Base-by-base conservation (phyloP, 2,888 invertebrate species). In the Endotricha flammealis region DNA sequence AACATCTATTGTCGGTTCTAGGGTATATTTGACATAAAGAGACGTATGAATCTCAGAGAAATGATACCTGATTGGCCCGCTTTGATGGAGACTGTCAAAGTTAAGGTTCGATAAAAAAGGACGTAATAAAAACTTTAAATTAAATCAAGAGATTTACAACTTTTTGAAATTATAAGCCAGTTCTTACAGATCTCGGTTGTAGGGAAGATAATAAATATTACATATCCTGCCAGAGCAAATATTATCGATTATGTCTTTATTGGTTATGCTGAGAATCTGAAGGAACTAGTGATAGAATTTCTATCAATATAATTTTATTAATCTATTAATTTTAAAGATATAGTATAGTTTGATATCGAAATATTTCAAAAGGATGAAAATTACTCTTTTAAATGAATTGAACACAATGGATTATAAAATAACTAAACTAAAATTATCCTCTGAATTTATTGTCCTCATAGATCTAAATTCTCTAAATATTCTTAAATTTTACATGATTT, bases 61-160 rank as follows among this genome's bases (percentile, higher is more conserved):
- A 78, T 93, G 72, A 91, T 93, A 78, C 91, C 91, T 64, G 93
- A 93, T 88, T 94, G 93, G 93, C 93, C 93, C 68, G 89, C 76
- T 63, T 90, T 94, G 80, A 82, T 88, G 81, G 88, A 88, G 79
- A 80, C 88, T 85, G 88, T 88, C 75, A 90, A 88, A 88, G 82
- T 85, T 80, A 91, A 91, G 91, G 91, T 91, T 91, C 89, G 91
- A 82, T 88, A 74, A 85, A 77, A 20, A 71, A 64, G 66, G 65
- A 68, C 44, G 49, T 50, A n/a, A 53, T 74, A 76, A 83, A 81
- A 67, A 49, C 60, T 67, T 57, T 67, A 44, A 33, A 42, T 57
- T 51, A 73, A 72, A 52, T 8, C 29, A 46, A 54, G 55, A 59
- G 54, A 46, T 49, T 54, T 63, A 47, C 61, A 64, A 52, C 44